Conservation (phyloP, 2,797 vertebrate genomes). For the Myotis vivesi region DNA sequence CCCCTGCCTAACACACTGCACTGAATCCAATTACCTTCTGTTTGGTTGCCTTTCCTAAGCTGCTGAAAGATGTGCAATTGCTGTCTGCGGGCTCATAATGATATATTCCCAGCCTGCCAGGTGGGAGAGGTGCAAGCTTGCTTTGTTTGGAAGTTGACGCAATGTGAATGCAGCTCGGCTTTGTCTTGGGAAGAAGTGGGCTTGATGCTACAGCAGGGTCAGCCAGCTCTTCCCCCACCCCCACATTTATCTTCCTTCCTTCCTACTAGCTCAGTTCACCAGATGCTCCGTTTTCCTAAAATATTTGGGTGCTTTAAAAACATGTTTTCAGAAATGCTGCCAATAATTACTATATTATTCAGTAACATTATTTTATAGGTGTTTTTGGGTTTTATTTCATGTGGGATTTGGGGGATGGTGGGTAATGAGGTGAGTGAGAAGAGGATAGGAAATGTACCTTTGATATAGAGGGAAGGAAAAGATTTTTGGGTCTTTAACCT, state of each 20-base stretch:
- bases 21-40: background rate
- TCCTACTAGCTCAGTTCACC: background rate
- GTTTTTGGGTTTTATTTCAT: background rate
- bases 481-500: background rate
- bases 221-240: background rate
- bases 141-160: background rate
- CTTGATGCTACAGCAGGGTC: background rate
- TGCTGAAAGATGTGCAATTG: background rate
- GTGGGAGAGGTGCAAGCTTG: background rate
- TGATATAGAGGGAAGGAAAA: background rate
- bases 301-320: conserved; percentile 13
- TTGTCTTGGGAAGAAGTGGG: background rate
- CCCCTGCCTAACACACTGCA: background rate
- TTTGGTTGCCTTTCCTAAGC: background rate
- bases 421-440: background rate
- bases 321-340: background rate
- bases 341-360: background rate
- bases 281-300: background rate
- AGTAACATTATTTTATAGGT: background rate
- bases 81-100: background rate
- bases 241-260: background rate
- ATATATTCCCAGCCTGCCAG: background rate
- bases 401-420: background rate
- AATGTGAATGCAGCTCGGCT: background rate
- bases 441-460: background rate